These are phyloP conservation scores for Suncus etruscus DNA, from an alignment of 2,113 vertebrate genomes.

Conservation along the genomic window DNA sequence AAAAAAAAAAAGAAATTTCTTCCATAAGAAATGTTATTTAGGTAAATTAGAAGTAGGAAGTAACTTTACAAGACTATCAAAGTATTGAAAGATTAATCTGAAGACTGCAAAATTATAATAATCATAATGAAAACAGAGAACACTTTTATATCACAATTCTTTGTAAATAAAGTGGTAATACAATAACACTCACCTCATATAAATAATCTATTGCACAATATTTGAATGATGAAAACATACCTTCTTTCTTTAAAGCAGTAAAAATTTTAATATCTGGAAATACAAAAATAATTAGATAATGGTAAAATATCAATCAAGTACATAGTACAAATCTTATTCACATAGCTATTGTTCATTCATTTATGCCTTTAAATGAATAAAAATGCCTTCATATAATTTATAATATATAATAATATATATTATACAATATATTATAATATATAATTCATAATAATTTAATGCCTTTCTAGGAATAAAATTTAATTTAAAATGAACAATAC, in stretches of 20 bases:
- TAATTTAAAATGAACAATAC: constrained; percentile 45
- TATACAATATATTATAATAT: too few species aligned
- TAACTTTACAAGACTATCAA: constrained; percentile 69
- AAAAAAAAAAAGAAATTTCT: too few species aligned
- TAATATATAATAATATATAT: not conserved
- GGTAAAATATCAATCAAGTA: constrained; percentile 43
- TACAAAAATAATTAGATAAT: constrained; percentile 61
- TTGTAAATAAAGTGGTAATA: constrained; percentile 59
- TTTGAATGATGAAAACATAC: constrained; percentile 87
- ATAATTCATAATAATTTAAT: constrained; percentile 49
- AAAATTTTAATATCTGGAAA: constrained; percentile 76
- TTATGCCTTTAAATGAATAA: too few species aligned
- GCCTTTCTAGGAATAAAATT: not conserved
- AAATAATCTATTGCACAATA: constrained; percentile 88
- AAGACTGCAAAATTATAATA: constrained; percentile 45
- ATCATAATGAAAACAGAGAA: not conserved
- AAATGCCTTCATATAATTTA: not conserved
- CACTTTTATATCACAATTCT: constrained; percentile 42
- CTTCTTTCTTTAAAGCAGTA: constrained; percentile 72
- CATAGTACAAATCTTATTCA: constrained; percentile 36
- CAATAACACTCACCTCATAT: constrained; percentile 87
- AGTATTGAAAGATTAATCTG: constrained; percentile 44
- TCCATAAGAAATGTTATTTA: too few species aligned
- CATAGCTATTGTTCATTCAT: constrained; percentile 37
- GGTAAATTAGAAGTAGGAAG: not conserved